Percentiles rank a stretch among this genome's conserved stretches.
These are phyloP conservation scores for Melipona beecheii DNA, from an alignment of 2,888 invertebrate species.

Conservation along the genomic window DNA sequence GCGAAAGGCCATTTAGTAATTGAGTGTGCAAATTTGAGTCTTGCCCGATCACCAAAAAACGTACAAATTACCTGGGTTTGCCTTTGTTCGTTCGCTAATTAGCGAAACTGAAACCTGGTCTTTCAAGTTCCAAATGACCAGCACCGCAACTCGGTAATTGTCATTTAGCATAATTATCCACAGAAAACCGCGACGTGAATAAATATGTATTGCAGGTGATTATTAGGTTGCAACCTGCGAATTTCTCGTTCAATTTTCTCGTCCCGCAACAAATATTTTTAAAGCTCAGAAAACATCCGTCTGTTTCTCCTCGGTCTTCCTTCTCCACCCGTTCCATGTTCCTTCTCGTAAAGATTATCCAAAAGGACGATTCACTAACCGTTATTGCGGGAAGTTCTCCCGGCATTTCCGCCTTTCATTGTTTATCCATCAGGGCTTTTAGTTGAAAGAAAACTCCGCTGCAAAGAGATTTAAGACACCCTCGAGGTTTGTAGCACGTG, in stretches of 20 bases:
- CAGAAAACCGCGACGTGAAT: neutral
- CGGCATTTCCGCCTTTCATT: neutral
- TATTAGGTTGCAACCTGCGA: neutral
- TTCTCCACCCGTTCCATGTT: too few relatives aligned
- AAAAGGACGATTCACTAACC: neutral
- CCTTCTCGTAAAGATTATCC: neutral
- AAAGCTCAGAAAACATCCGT: neutral
- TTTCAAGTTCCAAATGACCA: neutral
- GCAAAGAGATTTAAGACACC: neutral
- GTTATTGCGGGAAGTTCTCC: neutral
- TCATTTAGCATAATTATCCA: neutral
- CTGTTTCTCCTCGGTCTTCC: too few relatives aligned
- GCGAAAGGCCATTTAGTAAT: neutral
- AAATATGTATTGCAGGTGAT: neutral
- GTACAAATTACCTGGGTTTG: neutral
- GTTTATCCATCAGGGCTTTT: neutral
- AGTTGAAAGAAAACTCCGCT: constrained; percentile 7
- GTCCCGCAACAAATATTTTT: neutral
- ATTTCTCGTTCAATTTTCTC: neutral
- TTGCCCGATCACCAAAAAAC: neutral
- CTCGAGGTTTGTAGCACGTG: neutral
- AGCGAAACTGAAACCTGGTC: too few relatives aligned
- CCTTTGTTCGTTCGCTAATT: neutral
- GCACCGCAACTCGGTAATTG: neutral
- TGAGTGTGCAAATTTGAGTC: neutral